Conservation (phyloP, 1,140 invertebrate species). For the Lepidotrigona ventralis region DNA sequence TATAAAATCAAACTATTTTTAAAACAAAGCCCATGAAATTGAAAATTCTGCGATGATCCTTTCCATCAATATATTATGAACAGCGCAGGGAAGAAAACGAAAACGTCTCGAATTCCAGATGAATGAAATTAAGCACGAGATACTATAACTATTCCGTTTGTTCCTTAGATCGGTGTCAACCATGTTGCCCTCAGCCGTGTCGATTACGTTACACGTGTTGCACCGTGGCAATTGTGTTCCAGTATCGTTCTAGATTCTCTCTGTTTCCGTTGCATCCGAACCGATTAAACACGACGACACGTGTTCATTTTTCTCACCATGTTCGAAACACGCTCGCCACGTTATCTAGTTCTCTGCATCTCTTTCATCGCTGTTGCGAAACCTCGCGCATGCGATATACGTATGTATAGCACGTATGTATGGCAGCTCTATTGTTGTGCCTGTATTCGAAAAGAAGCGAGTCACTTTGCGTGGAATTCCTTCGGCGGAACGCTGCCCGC, state of each 20-base stretch:
- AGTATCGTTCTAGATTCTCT: slow-evolving; percentile 3
- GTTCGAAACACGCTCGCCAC: too few relatives aligned
- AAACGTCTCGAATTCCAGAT: too few relatives aligned
- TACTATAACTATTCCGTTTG: neutral
- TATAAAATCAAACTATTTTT: too few relatives aligned
- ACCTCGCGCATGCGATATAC: slow-evolving; percentile 10
- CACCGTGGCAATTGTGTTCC: neutral
- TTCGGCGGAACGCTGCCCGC: slow-evolving; percentile 22
- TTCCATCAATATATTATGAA: too few relatives aligned
- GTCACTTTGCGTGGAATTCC: slow-evolving; percentile 58
- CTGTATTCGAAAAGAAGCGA: neutral
- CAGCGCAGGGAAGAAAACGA: too few relatives aligned
- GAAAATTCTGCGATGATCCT: too few relatives aligned
- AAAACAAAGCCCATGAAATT: too few relatives aligned
- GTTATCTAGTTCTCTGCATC: slow-evolving; percentile 12
- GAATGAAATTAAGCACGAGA: neutral
- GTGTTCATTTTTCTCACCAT: slow-evolving; percentile 22
- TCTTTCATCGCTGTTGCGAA: slow-evolving; percentile 15
- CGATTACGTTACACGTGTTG: slow-evolving; percentile 11
- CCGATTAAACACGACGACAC: neutral
- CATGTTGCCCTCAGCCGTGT: neutral
- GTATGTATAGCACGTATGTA: too few relatives aligned
- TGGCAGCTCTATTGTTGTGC: neutral
- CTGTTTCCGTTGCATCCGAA: neutral
- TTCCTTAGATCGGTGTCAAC: slow-evolving; percentile 7